Percentiles rank a stretch among this genome's conserved stretches.
phyloP scores from a whole-genome alignment of 2,888 invertebrate species.

The Torymus aiolomorphi region DNA sequence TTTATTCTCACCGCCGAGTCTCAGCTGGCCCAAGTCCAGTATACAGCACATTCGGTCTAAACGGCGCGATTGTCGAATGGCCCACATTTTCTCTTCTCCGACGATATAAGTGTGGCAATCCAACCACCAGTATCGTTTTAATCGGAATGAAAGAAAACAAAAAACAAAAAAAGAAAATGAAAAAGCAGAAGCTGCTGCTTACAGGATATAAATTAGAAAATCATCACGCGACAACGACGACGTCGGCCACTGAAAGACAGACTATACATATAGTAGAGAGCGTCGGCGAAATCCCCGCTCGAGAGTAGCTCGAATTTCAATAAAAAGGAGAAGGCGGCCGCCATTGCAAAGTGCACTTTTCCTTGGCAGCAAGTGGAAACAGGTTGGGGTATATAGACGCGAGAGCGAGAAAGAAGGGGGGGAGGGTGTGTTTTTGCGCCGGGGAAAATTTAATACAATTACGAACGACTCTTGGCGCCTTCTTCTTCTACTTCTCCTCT shows the following conservation, averaged over 20 bases:
- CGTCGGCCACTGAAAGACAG: slow-evolving; percentile 16
- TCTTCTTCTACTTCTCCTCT: slow-evolving; percentile 36
- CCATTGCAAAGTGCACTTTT: slow-evolving; percentile 42
- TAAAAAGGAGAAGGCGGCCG: not conserved
- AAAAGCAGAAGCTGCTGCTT: not conserved
- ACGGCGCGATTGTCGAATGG: no score
- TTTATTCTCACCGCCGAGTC: slow-evolving; percentile 22
- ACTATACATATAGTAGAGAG: not conserved
- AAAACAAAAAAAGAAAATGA: no score
- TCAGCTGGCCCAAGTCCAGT: slow-evolving; percentile 11
- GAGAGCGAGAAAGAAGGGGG: not conserved
- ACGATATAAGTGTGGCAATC: no score
- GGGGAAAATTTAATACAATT: slow-evolving; percentile 74
- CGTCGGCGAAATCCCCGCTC: no score
- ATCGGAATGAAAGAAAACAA: no score
- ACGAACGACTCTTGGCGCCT: slow-evolving; percentile 72
- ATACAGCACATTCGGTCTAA: not conserved
- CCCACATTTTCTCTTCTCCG: no score
- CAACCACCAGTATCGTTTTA: no score
- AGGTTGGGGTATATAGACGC: slow-evolving; percentile 57
- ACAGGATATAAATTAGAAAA: not conserved
- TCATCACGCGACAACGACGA: not conserved
- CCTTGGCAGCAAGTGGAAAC: slow-evolving; percentile 61
- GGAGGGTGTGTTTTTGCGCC: slow-evolving; percentile 69
- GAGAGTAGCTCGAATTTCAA: slow-evolving; percentile 1